These are phyloP conservation scores for Autographa gamma DNA, from an alignment of 2,888 invertebrate species.

Conservation along the genomic window DNA sequence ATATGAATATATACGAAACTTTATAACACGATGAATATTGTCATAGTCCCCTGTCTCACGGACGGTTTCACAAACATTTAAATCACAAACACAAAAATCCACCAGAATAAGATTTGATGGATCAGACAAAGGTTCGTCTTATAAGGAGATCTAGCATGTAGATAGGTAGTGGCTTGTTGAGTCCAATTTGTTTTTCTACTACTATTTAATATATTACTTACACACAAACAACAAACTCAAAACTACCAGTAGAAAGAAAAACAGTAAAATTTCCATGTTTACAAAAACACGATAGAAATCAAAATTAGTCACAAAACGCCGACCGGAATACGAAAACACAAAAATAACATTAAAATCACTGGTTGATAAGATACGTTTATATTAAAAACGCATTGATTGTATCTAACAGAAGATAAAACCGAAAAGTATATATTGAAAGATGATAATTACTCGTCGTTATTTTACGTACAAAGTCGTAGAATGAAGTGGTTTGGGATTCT, in stretches of 20 bases:
- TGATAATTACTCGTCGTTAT: conserved; percentile 10
- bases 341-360: not conserved
- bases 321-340: conserved; percentile 7
- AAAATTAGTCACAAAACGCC: not conserved
- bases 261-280: not conserved
- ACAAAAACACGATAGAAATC: not conserved
- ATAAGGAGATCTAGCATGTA: no score
- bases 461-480: conserved; percentile 13
- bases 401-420: conserved; percentile 37
- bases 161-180: no score
- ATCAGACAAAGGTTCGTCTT: not conserved
- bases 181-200: no score
- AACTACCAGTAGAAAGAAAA: not conserved
- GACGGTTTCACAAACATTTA: no score
- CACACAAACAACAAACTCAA: no score
- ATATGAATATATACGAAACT: no score
- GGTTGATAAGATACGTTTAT: conserved; percentile 30
- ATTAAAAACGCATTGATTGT: conserved; percentile 29
- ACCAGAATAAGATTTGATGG: not conserved
- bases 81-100: no score
- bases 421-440: conserved; percentile 39
- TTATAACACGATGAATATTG: no score
- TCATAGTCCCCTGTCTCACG: no score
- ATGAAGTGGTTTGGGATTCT: conserved; percentile 51
- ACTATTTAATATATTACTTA: no score